phyloP scores from a whole-genome alignment of 2,113 vertebrate genomes.

The Tursiops truncatus region DNA sequence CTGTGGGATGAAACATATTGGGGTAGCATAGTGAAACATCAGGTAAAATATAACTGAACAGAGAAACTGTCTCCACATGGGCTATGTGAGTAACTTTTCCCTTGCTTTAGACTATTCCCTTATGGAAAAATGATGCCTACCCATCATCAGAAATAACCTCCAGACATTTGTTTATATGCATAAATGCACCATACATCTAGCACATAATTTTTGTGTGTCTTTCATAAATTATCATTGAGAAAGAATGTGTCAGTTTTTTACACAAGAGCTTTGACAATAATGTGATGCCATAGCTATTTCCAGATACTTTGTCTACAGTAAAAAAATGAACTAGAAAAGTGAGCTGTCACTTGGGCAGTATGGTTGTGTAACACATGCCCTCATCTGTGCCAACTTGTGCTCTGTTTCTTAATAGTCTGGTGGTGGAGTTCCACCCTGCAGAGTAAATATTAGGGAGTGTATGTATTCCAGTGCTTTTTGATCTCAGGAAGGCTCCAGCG shows the following conservation, averaged over 20 bases:
- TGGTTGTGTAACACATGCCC: neutral
- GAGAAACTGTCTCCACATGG: neutral
- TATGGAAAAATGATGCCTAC: neutral
- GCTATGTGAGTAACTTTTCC: neutral
- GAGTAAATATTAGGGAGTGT: neutral
- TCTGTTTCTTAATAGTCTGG: neutral
- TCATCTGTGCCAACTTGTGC: neutral
- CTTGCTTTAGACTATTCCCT: neutral
- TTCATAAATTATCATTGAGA: neutral
- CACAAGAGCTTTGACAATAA: conserved; percentile 17
- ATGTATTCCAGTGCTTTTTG: neutral
- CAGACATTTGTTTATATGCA: neutral
- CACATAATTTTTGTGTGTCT: neutral
- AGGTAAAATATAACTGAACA: neutral
- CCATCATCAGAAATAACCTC: neutral
- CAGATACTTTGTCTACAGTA: neutral
- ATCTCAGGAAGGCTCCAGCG: neutral
- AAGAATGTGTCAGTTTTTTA: neutral
- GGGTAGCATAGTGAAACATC: neutral
- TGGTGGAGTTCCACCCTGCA: neutral
- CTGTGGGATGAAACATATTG: neutral
- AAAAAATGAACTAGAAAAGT: neutral
- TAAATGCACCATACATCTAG: neutral
- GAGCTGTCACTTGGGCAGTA: neutral
- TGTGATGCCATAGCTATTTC: neutral